A percentile compares a stretch with the other conserved stretches of the same genome.
phyloP scores from a whole-genome alignment of 2,888 invertebrate genomes.

The Nasonovia ribisnigri region DNA sequence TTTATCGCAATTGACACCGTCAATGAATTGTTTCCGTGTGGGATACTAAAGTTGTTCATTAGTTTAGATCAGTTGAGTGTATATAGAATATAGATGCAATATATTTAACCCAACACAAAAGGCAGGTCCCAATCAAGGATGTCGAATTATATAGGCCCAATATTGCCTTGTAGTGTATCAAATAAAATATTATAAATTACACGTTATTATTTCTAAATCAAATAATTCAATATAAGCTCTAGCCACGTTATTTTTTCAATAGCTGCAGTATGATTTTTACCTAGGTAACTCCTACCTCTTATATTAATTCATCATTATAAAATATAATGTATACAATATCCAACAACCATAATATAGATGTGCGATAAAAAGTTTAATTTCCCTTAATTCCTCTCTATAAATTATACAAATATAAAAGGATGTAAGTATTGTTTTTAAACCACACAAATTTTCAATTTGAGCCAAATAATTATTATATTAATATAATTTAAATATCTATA shows the following conservation, averaged over 20 bases:
- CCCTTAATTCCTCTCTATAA: background rate
- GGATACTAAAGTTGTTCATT: background rate
- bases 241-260: background rate
- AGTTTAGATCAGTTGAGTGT: conserved; percentile 6
- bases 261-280: background rate
- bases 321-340: background rate
- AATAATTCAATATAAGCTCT: background rate
- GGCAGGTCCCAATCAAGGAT: background rate
- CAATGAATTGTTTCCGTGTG: conserved; percentile 42
- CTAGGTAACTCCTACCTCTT: too few relatives aligned
- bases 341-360: background rate
- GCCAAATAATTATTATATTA: too few relatives aligned
- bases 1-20: conserved; percentile 30
- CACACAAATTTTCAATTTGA: too few relatives aligned
- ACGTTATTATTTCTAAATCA: background rate
- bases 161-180: background rate
- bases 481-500: background rate
- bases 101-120: background rate
- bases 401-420: background rate
- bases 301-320: background rate
- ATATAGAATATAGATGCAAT: background rate
- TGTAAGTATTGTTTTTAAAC: background rate
- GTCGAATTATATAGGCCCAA: background rate
- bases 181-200: background rate
- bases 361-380: background rate